Evolutionary conservation across 2,888 invertebrate species (phyloP).

Genomic region (Synergus itoensis): DNA sequence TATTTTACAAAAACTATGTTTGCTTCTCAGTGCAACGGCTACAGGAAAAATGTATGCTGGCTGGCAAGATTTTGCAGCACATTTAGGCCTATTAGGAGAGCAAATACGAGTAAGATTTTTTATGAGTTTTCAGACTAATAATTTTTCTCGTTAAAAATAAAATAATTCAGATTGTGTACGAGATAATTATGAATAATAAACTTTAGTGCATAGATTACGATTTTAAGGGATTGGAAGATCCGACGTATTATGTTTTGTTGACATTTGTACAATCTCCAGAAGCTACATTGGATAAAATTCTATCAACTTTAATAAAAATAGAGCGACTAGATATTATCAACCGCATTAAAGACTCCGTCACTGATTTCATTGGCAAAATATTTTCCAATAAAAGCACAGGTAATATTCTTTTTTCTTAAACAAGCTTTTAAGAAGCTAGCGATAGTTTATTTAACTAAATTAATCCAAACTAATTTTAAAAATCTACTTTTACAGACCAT

Average conservation of each 20-base stretch:
- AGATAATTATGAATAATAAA: constrained; percentile 1
- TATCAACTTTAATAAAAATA: constrained; percentile 79
- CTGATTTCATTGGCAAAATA: constrained; percentile 49
- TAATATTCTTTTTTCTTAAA: constrained; percentile 8
- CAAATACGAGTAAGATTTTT: constrained; percentile 67
- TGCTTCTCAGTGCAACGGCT: constrained; percentile 67
- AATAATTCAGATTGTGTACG: background rate
- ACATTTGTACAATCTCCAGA: constrained; percentile 79
- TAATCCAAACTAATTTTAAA: background rate
- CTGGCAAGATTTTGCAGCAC: constrained; percentile 71
- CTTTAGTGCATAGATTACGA: constrained; percentile 78
- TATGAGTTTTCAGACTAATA: background rate
- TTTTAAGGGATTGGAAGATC: constrained; percentile 78
- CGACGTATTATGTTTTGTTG: constrained; percentile 80
- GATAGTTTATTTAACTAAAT: background rate
- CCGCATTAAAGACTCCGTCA: constrained; percentile 77
- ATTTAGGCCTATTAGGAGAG: constrained; percentile 67
- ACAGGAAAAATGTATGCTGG: constrained; percentile 66
- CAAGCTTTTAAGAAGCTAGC: background rate
- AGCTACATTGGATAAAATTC: constrained; percentile 80
- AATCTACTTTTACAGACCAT: constrained; percentile 43
- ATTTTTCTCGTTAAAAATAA: constrained; percentile 19
- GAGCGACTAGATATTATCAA: constrained; percentile 80
- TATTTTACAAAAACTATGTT: constrained; percentile 66
- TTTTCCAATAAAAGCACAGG: constrained; percentile 42